Base-by-base conservation (phyloP, 2,113 vertebrate genomes). In the Cichladusa arquata region DNA sequence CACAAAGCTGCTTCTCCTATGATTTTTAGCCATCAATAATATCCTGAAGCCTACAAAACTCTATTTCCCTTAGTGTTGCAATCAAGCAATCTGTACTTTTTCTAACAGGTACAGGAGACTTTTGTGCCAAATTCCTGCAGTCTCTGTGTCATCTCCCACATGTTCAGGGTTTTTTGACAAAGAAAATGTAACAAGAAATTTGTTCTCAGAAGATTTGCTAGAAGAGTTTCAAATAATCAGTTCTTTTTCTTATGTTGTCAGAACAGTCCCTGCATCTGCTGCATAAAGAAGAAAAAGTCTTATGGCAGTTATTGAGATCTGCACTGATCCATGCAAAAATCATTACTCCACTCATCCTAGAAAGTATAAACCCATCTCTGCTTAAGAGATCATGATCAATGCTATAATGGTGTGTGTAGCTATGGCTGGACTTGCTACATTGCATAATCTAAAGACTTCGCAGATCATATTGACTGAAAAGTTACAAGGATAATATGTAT, bases 321-420 rank as follows among this genome's bases (percentile, higher is more conserved):
- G 81, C 82, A 76, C 45, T 77, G 66, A 88, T 86, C 62, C 76
- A 57, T 53, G 64, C 51, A 94, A 83, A 95, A 89, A 83, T 89
- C 2, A 78, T 86, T 91, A 84, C 31, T 83, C 11, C 31, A 57
- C 56, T 92, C 64, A 81, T 54, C 34, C 73, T n/a, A 53, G 50
- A 45, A 95, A 81, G 47, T 28, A 91, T 19, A 81, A 88, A 69
- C 33, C 29, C 38, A 38, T 48, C 64, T 80, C 22, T 78, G 76
- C 17, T 47, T 45, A 53, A 66, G 29, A 73, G 77, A 70, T 51
- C 42, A 38, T 62, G 60, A 81, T 53, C 89, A 81, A 11, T n/a
- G 25, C 42, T 54, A 11, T 81, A 81, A 51, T 29, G 51, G 26
- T 3, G 1, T 34, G 34, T 31, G 79, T 36, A 67, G 53, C 31